Base-by-base conservation (phyloP, 2,888 invertebrate genomes). In the Polydrusus pterygomalis region DNA sequence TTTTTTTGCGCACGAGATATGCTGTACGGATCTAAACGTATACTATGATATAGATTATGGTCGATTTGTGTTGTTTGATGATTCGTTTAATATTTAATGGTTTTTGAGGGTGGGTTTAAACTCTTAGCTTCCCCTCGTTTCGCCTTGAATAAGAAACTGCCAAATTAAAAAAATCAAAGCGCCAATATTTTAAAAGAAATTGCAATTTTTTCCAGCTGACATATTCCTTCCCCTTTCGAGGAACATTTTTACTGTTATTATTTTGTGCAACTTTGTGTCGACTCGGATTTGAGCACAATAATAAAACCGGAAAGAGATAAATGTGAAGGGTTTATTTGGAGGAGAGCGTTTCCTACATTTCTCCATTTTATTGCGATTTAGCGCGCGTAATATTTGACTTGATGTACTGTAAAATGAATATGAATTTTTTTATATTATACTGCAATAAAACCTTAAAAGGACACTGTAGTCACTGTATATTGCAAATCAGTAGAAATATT, bases 221-320 rank as follows among this genome's bases (percentile, higher is more conserved):
- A 60, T 60, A 38, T 38, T 60, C 58, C 38, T 38, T 17, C 38
- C 17, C 3, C 58, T 7, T 40, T 18, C 38, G 38, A 60, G 18
- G 58, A 60, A 60, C 58, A 60, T 60, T 60, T 60, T 60, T 60
- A 60, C 38, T 60, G 58, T 60, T 60, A 60, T 60, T 60, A 60
- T 60, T 60, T 60, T 60, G 58, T 60, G 58, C 58, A 60, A 60
- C 58, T 60, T 60, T 60, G 58, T 60, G 58, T 38, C 58, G 58
- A 38, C 18, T 60, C 58, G 58, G 38, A 60, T 60, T 38, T 38
- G 38, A 30, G 38, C 58, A 18, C 58, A 60, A 60, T 38, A 60
- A 58, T 60, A 60, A 60, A 60, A 60, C 38, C 38, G 58, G 58
- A 60, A 60, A 60, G 58, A 60, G 58, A 60, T 60, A 60, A 60